Evolutionary conservation across 2,797 vertebrate species (phyloP), one percentile per base, ranked within the genome.

Genomic region (Echiichthys vipera): DNA sequence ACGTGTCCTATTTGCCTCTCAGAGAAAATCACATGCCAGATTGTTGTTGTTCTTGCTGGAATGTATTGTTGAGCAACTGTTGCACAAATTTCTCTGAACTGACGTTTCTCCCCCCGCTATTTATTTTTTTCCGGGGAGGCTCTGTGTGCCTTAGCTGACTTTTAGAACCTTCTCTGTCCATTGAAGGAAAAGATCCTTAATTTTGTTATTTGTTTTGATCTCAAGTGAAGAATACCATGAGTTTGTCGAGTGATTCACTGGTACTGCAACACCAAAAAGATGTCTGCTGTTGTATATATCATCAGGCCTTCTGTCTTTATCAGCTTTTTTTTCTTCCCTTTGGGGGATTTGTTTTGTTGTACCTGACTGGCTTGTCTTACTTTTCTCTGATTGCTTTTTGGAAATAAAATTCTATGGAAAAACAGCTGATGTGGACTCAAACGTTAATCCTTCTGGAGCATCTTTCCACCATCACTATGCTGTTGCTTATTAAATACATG

Each of bases 81-180:
- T 96, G 95, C 96, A 96, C 96, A 97, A 95, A 93, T 92, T 91
- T 88, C 93, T 95, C 94, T 95, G 91, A 95, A 95, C 92, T 88
- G 93, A 92, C 56, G 81, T 91, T 81, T 87, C 91, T 94, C 84
- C 87, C 30, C 15, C 34, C 32, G 9, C 34, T 39, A 1, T 1
- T 66, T 79, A 9, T 74, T 80, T 47, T 58, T 51, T 93, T 83
- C 88, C 83, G 91, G 93, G 90, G 95, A 94, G 93, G 94, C 95
- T 93, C 91, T 94, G 95, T 94, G 98, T 99, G 98, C 97, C 97
- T 99, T 99, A 98, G 96, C 96, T 96, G 95, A 96, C 93, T 91
- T 92, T 94, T 94, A 95, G 93, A 92, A 91, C 88, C 84, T 89
- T 94, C 94, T 97, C 95, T 85, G 89, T 95, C 84, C 84, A 82